Evolutionary conservation across 2,888 invertebrate species (phyloP), one percentile per base, ranked within the genome.

Genomic region (Nomada lathburiana): DNA sequence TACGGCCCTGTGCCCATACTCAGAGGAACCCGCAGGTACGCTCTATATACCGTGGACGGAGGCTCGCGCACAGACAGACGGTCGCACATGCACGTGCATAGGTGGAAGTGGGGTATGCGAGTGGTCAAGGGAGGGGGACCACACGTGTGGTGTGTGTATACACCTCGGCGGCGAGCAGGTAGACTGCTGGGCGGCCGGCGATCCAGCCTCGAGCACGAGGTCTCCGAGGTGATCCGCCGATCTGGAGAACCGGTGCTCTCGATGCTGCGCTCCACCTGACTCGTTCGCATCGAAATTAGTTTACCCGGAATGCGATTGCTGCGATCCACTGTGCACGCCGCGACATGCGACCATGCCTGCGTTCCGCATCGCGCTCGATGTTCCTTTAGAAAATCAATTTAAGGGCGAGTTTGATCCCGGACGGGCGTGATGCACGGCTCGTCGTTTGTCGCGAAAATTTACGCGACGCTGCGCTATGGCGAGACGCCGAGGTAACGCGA

Each of bases 1-100:
- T 93, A 93, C 92, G 90, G 91, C 91, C 92, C 92, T 91, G 92
- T 93, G 92, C 91, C 92, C 93, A 93, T 93, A 93, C 92, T 89
- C 88, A 91, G 91, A 88, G 89, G 87, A 80, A 86, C 64, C 77
- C 74, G 82, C 85, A 79, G 87, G 84, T 87, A 85, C 87, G 85
- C 82, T 87, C 87, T 86, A 85, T 87, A 87, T 87, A 87, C 87
- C 62, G 63, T 60, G 78, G 65, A 74, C 69, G 50, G 68, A 47
- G 76, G 76, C 70, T 76, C 79, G 68, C 80, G 84, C 84, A 84
- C 70, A 76, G 78, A 26, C 67, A 16, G 70, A 70, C 70, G 60
- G 62, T 62, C 63, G 69, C 63, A 74, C 79, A 82, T 78, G 77
- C 75, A 73, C 83, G 84, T 83, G 86, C 78, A 84, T 79, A 82